A percentile compares a stretch with the other conserved stretches of the same genome.
Evolutionary conservation across 2,113 vertebrate genomes (phyloP).

Genomic region (Callipepla californica): DNA sequence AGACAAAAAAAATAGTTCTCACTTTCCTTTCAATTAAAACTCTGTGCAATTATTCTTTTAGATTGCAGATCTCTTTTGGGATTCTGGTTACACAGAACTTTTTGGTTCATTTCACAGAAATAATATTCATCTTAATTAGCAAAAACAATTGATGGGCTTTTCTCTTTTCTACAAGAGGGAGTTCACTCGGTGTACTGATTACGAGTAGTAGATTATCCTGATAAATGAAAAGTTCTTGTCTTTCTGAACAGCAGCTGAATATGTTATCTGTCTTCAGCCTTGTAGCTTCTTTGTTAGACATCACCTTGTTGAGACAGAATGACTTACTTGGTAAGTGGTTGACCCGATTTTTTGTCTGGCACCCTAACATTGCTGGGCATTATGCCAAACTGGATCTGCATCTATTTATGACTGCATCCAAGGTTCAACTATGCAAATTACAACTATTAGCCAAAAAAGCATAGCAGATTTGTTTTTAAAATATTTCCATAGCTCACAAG

Average conservation of each 20-base stretch:
- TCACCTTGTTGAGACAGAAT: constrained; percentile 69
- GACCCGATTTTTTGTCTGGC: constrained; percentile 68
- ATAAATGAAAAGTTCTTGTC: constrained; percentile 81
- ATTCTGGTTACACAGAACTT: constrained; percentile 84
- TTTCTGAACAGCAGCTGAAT: constrained; percentile 75
- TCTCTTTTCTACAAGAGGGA: constrained; percentile 76
- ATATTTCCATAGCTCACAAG: constrained; percentile 56
- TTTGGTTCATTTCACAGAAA: constrained; percentile 85
- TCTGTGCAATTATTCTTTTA: constrained; percentile 85
- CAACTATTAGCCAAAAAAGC: constrained; percentile 68
- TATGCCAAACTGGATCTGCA: constrained; percentile 56
- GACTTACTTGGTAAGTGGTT: constrained; percentile 56
- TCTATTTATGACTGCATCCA: constrained; percentile 70
- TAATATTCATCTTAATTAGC: constrained; percentile 91
- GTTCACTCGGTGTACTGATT: constrained; percentile 78
- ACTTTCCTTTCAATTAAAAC: constrained; percentile 89
- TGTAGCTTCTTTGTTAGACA: constrained; percentile 67
- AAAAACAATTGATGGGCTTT: constrained; percentile 86
- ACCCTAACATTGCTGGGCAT: constrained; percentile 68
- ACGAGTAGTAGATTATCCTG: constrained; percentile 78
- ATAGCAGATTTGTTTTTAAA: constrained; percentile 58
- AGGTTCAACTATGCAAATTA: constrained; percentile 72
- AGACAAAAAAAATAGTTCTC: constrained; percentile 70
- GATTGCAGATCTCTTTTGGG: constrained; percentile 88
- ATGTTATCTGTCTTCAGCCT: constrained; percentile 61